A percentile compares a stretch with the other conserved stretches of the same genome.
These are phyloP conservation scores for Mesaphorura yosii DNA, from an alignment of 1,140 invertebrate genomes.

Conservation along the genomic window DNA sequence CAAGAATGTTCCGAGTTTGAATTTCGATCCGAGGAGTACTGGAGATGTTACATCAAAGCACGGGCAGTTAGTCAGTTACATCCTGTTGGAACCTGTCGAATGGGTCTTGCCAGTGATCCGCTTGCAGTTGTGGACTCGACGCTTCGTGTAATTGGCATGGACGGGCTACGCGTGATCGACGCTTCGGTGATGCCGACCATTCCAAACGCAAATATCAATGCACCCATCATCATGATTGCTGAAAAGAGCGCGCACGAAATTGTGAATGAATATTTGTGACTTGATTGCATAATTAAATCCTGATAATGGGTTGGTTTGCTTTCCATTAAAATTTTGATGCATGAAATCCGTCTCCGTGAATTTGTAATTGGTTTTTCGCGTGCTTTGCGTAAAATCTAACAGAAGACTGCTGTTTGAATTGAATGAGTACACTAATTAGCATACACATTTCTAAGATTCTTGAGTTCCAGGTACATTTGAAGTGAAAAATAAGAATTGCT, in stretches of 20 bases:
- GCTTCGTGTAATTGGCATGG: slow-evolving; percentile 11
- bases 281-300: no score
- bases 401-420: no score
- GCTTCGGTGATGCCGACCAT: slow-evolving; percentile 11
- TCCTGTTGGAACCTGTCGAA: slow-evolving; percentile 10
- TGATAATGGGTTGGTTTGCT: no score
- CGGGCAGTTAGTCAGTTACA: slow-evolving; percentile 10
- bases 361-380: no score
- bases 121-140: slow-evolving; percentile 20
- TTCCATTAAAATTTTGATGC: slow-evolving; percentile 1
- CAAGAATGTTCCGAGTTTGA: not conserved
- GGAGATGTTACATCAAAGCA: slow-evolving; percentile 18
- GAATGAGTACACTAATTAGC: no score
- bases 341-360: not conserved
- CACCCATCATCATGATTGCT: slow-evolving; percentile 9
- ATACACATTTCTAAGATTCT: no score
- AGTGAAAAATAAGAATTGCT: no score
- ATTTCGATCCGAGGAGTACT: slow-evolving; percentile 16
- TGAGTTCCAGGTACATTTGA: no score
- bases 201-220: slow-evolving; percentile 15
- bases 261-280: slow-evolving; percentile 7
- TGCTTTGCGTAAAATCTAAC: no score
- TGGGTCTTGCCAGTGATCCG: slow-evolving; percentile 20
- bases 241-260: slow-evolving; percentile 12
- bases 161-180: slow-evolving; percentile 16